phyloP scores from a whole-genome alignment of 2,113 vertebrate genomes.

The Garra rufa region DNA sequence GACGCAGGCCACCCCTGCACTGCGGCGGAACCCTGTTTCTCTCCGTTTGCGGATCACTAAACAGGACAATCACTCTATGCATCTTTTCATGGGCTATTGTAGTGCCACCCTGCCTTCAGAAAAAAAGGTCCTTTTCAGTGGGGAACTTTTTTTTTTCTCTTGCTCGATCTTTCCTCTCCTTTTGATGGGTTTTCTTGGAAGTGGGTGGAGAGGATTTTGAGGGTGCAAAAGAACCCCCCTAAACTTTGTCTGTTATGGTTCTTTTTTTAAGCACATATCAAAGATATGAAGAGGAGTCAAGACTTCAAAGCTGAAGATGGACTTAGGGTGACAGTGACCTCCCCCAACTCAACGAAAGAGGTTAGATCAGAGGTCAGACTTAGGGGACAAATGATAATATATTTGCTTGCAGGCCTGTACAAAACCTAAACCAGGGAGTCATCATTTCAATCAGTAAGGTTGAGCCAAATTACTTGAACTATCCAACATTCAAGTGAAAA shows the following conservation, averaged over 20 bases:
- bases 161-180: conserved; percentile 58
- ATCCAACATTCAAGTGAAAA: background rate
- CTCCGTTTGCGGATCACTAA: conserved; percentile 87
- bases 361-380: conserved; percentile 24
- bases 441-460: background rate
- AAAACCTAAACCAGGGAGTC: background rate
- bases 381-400: conserved; percentile 13
- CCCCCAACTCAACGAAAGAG: conserved; percentile 4
- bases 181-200: conserved; percentile 54
- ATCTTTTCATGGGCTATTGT: conserved; percentile 87
- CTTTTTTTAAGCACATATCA: conserved; percentile 75
- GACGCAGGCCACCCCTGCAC: conserved; percentile 76
- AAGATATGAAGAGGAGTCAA: conserved; percentile 81
- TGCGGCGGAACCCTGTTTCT: conserved; percentile 76
- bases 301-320: conserved; percentile 83
- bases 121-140: conserved; percentile 83
- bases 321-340: conserved; percentile 69
- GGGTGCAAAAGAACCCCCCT: conserved; percentile 75
- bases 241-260: conserved; percentile 73
- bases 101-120: conserved; percentile 79
- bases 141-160: conserved; percentile 71
- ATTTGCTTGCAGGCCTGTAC: background rate
- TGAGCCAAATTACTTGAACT: background rate
- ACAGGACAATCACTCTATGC: conserved; percentile 89
- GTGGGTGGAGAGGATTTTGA: conserved; percentile 54